phyloP scores from a whole-genome alignment of 35 echinoderm and acorn worm species.

The Hemicentrotus pulcherrimus region DNA sequence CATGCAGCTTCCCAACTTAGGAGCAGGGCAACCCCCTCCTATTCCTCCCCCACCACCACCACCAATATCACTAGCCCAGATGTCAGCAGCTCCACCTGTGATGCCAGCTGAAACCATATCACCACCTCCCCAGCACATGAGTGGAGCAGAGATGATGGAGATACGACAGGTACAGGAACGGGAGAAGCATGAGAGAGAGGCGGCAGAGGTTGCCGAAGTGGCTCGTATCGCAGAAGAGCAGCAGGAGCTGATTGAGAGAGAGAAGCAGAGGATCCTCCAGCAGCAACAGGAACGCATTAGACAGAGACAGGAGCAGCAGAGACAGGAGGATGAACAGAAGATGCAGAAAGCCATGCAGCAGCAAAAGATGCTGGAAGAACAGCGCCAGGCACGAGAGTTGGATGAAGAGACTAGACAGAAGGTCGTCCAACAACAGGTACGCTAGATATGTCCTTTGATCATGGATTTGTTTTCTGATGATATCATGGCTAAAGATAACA shows the following conservation, averaged over 20 bases:
- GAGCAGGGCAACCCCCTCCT: background rate
- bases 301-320: slow-evolving; percentile 82
- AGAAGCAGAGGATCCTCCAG: slow-evolving; percentile 85
- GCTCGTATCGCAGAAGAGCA: slow-evolving; percentile 56
- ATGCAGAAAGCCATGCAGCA: slow-evolving; percentile 85
- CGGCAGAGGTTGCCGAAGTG: slow-evolving; percentile 50
- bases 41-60: background rate
- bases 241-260: slow-evolving; percentile 90
- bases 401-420: slow-evolving; percentile 60
- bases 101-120: background rate
- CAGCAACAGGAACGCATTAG: slow-evolving; percentile 90
- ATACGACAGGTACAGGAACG: slow-evolving; percentile 38
- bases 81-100: background rate
- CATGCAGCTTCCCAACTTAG: background rate
- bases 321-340: slow-evolving; percentile 82
- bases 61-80: slow-evolving; percentile 14
- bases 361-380: slow-evolving; percentile 90
- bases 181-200: slow-evolving; percentile 49
- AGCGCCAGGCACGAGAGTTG: slow-evolving; percentile 54
- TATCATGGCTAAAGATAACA: too few species aligned
- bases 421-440: slow-evolving; percentile 72
- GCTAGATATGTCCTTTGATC: background rate
- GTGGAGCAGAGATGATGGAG: slow-evolving; percentile 38
- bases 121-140: slow-evolving; percentile 18
- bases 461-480: too few species aligned